Base-by-base conservation (phyloP, 2,797 vertebrate species). In the Ceryle rudis region DNA sequence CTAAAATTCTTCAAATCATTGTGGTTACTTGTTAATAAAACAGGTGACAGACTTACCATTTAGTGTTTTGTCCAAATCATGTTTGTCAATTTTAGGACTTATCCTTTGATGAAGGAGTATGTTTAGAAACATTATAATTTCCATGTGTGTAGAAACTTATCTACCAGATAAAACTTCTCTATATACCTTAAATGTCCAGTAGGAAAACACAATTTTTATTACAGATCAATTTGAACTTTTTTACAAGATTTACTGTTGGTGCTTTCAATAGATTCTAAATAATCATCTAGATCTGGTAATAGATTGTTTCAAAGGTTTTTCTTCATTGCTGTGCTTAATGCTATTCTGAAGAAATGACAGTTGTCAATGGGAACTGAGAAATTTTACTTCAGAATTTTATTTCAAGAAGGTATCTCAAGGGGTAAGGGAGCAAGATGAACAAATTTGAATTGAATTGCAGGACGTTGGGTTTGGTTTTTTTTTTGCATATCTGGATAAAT, bases 31-130 rank as follows among this genome's bases (percentile, higher is more conserved):
- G 2, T 42, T 72, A 42, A 14, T 54, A 58, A 47, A 60, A 41
- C 7, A 42, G n/a, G 19, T 2, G 5, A 31, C 0, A 3, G 10
- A 21, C 4, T 35, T 80, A 17, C 4, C 20, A 11, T 35, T 60
- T n/a, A 49, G 17, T 9, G 19, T 44, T 44, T 66, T 47, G 23
- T 51, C 29, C 23, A 52, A 82, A 42, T 8, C 4, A 8, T 8
- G 4, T 81, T 62, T 51, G n/a, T 64, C 20, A 39, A 16, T 18
- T 52, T 49, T 12, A 41, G 26, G 16, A 14, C 12, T 65, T 29
- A 14, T 5, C 4, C 18, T 61, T 47, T 42, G n/a, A 57, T 44
- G 46, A 55, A 66, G 2, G 10, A 21, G 1, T 49, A 14, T 33
- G 18, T 90, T 62, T 31, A 20, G 81, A 73, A 65, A 12, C 3